Conservation (phyloP, 2,888 invertebrate species). For the Brenthis hecate region DNA sequence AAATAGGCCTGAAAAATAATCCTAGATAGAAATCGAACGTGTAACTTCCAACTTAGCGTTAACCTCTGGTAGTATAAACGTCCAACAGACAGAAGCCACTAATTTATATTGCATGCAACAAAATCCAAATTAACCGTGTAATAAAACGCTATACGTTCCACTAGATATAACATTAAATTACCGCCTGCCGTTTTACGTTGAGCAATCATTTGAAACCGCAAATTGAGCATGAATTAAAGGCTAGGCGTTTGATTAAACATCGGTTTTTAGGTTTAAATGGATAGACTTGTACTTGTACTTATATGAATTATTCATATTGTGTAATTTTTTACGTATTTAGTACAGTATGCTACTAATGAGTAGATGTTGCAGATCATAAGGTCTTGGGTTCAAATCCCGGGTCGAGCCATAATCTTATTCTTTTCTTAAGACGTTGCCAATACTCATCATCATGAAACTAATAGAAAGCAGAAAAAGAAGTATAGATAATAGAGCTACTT, state of each 20-base stretch:
- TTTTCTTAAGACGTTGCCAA: no score
- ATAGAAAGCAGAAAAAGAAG: not conserved
- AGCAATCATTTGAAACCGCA: constrained; percentile 44
- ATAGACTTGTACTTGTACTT: constrained; percentile 1
- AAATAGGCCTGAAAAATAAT: not conserved
- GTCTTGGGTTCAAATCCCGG: no score
- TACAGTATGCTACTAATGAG: no score
- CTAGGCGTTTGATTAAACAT: constrained; percentile 41
- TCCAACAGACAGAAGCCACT: constrained; percentile 19
- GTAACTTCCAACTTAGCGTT: not conserved
- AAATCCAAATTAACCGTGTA: constrained; percentile 31
- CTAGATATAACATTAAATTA: constrained; percentile 41
- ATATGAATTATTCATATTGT: not conserved
- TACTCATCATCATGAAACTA: not conserved
- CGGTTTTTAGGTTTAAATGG: constrained; percentile 30
- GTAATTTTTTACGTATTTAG: not conserved
- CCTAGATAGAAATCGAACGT: not conserved
- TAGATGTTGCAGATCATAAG: no score
- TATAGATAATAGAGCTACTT: not conserved
- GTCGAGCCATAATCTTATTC: no score
- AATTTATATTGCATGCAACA: constrained; percentile 26
- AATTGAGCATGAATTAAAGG: constrained; percentile 43
- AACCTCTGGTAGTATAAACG: not conserved
- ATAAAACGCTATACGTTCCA: constrained; percentile 29
- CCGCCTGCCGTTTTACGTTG: constrained; percentile 43